These are phyloP conservation scores for Pteria penguin DNA, from an alignment of 2,888 invertebrate species.

Conservation along the genomic window DNA sequence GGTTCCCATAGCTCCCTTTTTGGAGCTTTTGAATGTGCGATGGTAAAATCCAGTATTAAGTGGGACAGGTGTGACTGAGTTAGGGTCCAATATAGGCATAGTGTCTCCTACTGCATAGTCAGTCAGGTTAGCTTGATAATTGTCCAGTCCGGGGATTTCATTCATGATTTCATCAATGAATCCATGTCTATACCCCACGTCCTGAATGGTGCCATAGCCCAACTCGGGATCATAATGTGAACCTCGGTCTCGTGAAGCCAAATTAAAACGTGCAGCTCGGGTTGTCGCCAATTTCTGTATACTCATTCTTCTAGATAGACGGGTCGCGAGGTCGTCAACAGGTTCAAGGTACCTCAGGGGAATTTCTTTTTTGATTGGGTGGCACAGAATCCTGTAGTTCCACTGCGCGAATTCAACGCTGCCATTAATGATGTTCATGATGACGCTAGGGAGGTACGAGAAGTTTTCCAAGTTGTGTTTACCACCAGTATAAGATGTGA, in stretches of 20 bases:
- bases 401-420: constrained; percentile 54
- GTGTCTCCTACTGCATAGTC: constrained; percentile 50
- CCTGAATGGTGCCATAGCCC: constrained; percentile 28
- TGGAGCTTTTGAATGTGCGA: constrained; percentile 48
- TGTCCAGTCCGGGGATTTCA: constrained; percentile 66
- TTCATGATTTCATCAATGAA: constrained; percentile 60
- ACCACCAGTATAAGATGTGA: constrained; percentile 63
- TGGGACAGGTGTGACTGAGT: constrained; percentile 6
- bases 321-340: constrained; percentile 62
- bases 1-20: constrained; percentile 50
- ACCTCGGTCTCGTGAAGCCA: constrained; percentile 15
- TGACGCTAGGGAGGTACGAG: constrained; percentile 70
- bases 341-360: constrained; percentile 50
- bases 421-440: constrained; percentile 57
- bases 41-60: constrained; percentile 63
- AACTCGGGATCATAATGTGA: constrained; percentile 10
- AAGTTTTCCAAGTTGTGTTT: constrained; percentile 65
- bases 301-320: constrained; percentile 46
- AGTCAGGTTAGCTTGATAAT: constrained; percentile 50
- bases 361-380: constrained; percentile 54
- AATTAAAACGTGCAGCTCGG: constrained; percentile 47
- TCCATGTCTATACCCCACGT: constrained; percentile 20
- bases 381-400: constrained; percentile 66
- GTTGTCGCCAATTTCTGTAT: constrained; percentile 29
- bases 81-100: constrained; percentile 6